Base-by-base conservation (phyloP, 1,140 invertebrate species). In the Caenorhabditis tropicalis region DNA sequence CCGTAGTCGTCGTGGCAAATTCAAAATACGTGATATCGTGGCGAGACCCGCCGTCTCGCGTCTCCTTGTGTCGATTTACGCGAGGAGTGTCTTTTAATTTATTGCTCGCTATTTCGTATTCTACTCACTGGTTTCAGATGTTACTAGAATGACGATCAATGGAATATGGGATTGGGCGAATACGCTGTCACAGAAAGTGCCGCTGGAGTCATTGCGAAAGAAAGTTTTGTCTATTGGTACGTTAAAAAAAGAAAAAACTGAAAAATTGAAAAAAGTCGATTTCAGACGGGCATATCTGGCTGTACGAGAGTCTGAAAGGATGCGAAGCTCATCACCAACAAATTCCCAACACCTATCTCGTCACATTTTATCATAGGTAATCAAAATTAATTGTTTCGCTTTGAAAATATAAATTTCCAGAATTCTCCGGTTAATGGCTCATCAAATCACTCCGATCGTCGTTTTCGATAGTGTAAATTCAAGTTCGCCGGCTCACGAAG, bases 201-300 rank as follows among this genome's bases (percentile, higher is more conserved):
- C 81, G 9, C 16, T 56, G 2, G 43, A 81, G 36, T 58, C 83
- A 1, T 21, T 85, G 19, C 80, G 60, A 2, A 43, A 21, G 0
- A 85, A 85, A 33, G 39, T 29, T 24, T 24, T 85, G 21, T 29
- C 84, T 0, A 79, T 85, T 48, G 84, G 84, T 85, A 10, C 31
- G 80, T 6, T 9, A 19, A 56, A 27, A 39, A 33, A 19, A 46
- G 3, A 46, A 36, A 70, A 60, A 74, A 56, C 10, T 39, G 21
- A 39, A 10, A 2, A 27, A 56, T 10, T 27, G 2, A 29, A 29
- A 9, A 27, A 56, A 56, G 21, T 56, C 29, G 12, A 27, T 24
- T 82, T 82, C 60, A 85, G 84, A 85, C 48, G 84, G 84, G 0
- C 81, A 82, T 46, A 60, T 80, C 12, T 82, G 84, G 84, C 36